Conservation (phyloP, 2,113 vertebrate species). For the Centropus unirufus region DNA sequence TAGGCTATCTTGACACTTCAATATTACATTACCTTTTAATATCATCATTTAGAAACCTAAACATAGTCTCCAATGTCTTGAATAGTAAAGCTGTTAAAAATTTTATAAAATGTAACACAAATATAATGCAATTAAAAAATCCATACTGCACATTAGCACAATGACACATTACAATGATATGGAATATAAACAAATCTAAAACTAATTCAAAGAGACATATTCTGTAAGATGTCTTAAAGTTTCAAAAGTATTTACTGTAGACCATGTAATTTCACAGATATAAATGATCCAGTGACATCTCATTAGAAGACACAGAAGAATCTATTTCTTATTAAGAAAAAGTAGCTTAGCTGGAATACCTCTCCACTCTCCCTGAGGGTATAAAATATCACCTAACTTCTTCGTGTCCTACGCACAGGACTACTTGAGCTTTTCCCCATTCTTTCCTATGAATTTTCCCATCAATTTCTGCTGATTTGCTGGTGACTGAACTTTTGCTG, state of each 20-base stretch:
- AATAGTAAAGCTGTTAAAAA: background rate
- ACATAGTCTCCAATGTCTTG: slow-evolving; percentile 11
- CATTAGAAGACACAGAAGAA: background rate
- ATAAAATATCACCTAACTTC: background rate
- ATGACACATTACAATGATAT: background rate
- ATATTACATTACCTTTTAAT: slow-evolving; percentile 45
- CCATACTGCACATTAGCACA: background rate
- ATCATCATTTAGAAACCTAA: slow-evolving; percentile 14
- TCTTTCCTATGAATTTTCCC: background rate
- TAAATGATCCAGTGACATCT: slow-evolving; percentile 1
- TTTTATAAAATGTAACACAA: slow-evolving; percentile 3
- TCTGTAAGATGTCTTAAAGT: background rate
- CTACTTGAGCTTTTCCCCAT: background rate
- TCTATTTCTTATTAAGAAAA: background rate
- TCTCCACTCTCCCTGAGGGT: background rate
- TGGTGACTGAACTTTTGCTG: background rate
- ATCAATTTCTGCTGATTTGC: background rate
- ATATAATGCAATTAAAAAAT: slow-evolving; percentile 21
- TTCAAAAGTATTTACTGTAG: background rate
- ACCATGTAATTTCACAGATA: background rate
- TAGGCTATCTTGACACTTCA: slow-evolving; percentile 8
- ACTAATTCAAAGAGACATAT: background rate
- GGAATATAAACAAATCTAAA: background rate
- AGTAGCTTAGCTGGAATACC: background rate
- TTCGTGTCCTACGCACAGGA: background rate